Evolutionary conservation across 2,888 invertebrate species (phyloP).

Genomic region (Orthosia incerta): DNA sequence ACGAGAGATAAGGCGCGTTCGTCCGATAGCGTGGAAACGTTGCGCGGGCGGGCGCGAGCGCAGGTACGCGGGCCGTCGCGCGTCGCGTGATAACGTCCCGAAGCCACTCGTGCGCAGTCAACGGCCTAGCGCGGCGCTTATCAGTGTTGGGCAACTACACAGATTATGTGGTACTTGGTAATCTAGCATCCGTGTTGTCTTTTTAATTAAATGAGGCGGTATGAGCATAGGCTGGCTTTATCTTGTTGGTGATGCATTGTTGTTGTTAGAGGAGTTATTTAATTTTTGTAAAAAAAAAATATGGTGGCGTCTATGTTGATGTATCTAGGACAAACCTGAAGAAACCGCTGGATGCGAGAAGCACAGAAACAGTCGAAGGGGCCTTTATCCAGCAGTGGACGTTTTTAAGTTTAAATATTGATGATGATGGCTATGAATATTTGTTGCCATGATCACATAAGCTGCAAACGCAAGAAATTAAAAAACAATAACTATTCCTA

Average conservation of each 20-base stretch:
- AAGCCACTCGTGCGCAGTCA: slow-evolving; percentile 58
- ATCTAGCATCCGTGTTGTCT: slow-evolving; percentile 43
- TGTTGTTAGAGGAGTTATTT: neutral
- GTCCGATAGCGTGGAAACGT: slow-evolving; percentile 55
- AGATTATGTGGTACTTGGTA: slow-evolving; percentile 40
- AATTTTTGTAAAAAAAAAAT: neutral
- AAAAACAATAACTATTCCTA: neutral
- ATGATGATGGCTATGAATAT: too few species aligned
- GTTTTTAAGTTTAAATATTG: too few species aligned
- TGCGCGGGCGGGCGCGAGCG: slow-evolving; percentile 39
- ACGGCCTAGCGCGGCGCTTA: slow-evolving; percentile 65
- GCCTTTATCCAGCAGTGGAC: too few species aligned
- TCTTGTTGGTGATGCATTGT: slow-evolving; percentile 23
- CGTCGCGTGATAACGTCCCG: neutral
- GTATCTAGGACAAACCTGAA: too few species aligned
- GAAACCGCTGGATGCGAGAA: too few species aligned
- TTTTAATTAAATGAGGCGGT: slow-evolving; percentile 21
- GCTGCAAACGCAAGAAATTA: neutral
- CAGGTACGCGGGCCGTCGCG: slow-evolving; percentile 53
- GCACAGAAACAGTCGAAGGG: too few species aligned
- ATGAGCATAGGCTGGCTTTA: slow-evolving; percentile 11
- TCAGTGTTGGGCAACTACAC: slow-evolving; percentile 57
- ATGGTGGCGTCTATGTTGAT: too few species aligned
- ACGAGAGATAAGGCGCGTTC: slow-evolving; percentile 68
- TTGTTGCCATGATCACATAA: neutral